Percentiles rank a stretch among this genome's conserved stretches.
phyloP scores from a whole-genome alignment of 2,113 vertebrate genomes.

The Tenebrosternarchus preto region DNA sequence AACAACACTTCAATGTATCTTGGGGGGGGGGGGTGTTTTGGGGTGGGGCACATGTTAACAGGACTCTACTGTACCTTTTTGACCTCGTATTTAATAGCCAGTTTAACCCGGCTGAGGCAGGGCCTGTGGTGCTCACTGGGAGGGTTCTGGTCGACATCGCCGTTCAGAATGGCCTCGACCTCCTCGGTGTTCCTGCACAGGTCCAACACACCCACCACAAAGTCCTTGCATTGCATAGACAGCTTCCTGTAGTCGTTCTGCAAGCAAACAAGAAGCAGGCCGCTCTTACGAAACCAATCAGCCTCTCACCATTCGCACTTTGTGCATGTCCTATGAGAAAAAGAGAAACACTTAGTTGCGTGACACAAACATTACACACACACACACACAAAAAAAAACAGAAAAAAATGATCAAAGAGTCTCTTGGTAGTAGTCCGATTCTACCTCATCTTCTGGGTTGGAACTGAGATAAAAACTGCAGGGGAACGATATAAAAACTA shows the following conservation, averaged over 20 bases:
- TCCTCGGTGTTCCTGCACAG: slow-evolving; percentile 86
- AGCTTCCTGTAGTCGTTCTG: slow-evolving; percentile 89
- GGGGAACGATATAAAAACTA: not conserved
- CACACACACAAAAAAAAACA: no score
- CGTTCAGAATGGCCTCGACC: slow-evolving; percentile 85
- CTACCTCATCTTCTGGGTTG: no score
- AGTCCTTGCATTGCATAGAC: slow-evolving; percentile 91
- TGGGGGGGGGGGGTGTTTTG: no score
- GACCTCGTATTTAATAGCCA: slow-evolving; percentile 88
- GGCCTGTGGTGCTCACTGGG: slow-evolving; percentile 73
- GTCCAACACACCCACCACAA: slow-evolving; percentile 85
- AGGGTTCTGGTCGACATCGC: slow-evolving; percentile 76
- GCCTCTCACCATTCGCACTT: not conserved
- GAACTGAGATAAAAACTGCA: no score
- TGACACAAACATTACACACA: no score
- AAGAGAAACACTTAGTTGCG: no score
- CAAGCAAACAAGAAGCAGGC: not conserved
- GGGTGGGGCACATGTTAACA: not conserved
- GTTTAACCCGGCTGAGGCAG: slow-evolving; percentile 81
- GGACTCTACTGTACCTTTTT: slow-evolving; percentile 76
- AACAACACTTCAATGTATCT: no score
- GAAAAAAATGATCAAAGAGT: no score
- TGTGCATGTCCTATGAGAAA: no score
- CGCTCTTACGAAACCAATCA: no score
- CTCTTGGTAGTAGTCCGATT: no score